phyloP scores from a whole-genome alignment of 2,113 vertebrate species.

The Ia io region DNA sequence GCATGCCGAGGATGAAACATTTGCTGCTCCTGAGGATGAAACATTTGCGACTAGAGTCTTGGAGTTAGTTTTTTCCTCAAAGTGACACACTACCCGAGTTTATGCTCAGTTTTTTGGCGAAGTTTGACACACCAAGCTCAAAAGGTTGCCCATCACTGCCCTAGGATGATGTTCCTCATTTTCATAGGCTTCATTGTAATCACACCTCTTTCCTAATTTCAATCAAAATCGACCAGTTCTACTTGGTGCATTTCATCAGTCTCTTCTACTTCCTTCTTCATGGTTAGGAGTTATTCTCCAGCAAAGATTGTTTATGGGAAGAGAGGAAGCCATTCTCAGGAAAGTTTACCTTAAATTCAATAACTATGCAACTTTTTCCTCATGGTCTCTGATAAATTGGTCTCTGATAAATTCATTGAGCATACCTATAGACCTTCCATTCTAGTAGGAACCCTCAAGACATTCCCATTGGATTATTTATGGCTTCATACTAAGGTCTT shows the following conservation, averaged over 20 bases:
- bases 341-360: conserved; percentile 90
- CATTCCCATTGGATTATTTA: not conserved
- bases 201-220: conserved; percentile 84
- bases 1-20: no score
- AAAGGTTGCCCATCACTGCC: no score
- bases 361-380: conserved; percentile 91
- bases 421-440: conserved; percentile 76
- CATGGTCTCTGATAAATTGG: conserved; percentile 86
- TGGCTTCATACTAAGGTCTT: not conserved
- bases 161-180: conserved; percentile 88
- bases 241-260: conserved; percentile 92
- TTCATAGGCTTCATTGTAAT: conserved; percentile 86
- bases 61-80: no score
- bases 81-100: no score
- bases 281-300: conserved; percentile 87
- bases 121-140: no score
- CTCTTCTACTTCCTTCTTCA: conserved; percentile 85
- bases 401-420: no score
- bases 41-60: no score
- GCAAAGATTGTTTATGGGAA: conserved; percentile 87
- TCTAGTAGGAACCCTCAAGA: not conserved
- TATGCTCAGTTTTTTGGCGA: no score
- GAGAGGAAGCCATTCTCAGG: conserved; percentile 92
- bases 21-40: no score
- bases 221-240: conserved; percentile 92